Evolutionary conservation across 2,797 vertebrate species (phyloP), one percentile per base, ranked within the genome.

Genomic region (Margarornis squamiger): DNA sequence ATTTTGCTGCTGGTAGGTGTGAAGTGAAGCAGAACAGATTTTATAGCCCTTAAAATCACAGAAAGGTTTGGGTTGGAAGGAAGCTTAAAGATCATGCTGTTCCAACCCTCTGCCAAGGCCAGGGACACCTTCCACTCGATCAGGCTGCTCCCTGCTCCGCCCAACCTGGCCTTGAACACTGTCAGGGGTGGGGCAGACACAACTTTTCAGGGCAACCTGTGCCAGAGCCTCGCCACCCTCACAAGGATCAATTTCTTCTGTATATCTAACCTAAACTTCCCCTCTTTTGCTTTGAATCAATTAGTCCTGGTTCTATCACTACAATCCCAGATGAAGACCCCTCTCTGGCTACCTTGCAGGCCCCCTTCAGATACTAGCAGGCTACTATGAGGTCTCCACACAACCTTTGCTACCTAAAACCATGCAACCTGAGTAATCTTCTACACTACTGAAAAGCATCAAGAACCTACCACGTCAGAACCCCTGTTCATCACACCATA

Each of bases 401-500:
- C 5, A 29, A n/a, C 17, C 39, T 55, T 38, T 52, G 30, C 29
- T 62, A 48, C 48, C 80, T 32, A 71, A 86, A 76, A 26, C 38
- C 27, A 39, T 2, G 21, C 39, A 59, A 12, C 27, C 61, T 0
- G 5, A 67, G 15, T 30, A 62, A 62, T 26, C 23, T 68, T 32
- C 46, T 43, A 48, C 55, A 55, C 65, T 29, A 16, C 1, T 19
- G 63, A 80, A 88, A 92, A 73, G 2, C 48, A 43, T 4, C 6
- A 55, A 20, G 39, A n/a, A 79, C 7, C 23, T 52, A 49, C 8
- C n/a, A 61, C 24, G 26, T 68, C 46, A 21, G 36, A 78, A 7
- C 6, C 19, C 36, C 58, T 61, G 12, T 9, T 17, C 24, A 27
- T 26, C 0, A 0, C 14, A 21, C 30, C 20, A 15, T 7, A 19